Conservation (phyloP, 2,113 vertebrate species). For the Mastomys natalensis region DNA sequence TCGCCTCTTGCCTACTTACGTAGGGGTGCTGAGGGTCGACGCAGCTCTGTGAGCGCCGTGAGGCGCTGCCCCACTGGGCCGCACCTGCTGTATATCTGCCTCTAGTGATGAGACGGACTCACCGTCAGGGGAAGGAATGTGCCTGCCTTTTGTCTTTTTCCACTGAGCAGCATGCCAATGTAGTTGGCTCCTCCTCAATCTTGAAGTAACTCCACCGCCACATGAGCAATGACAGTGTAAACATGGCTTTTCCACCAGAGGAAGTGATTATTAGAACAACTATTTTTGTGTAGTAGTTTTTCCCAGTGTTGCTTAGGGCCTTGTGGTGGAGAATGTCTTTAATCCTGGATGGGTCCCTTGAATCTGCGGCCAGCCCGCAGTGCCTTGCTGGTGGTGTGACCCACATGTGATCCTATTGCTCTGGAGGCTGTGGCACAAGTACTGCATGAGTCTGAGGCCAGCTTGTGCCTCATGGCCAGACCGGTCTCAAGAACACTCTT, state of each 20-base stretch:
- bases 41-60: not conserved
- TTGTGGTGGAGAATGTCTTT: not conserved
- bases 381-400: not conserved
- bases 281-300: not conserved
- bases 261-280: not conserved
- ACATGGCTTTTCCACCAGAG: not conserved
- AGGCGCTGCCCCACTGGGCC: not conserved
- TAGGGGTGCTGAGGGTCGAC: too few species aligned
- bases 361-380: not conserved
- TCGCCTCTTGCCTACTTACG: not conserved
- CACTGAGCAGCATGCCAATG: not conserved
- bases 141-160: not conserved
- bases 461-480: not conserved
- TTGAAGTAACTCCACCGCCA: not conserved
- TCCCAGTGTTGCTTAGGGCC: slow-evolving; percentile 4
- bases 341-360: not conserved
- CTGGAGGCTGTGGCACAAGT: not conserved
- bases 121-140: not conserved
- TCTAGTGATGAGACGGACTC: not conserved
- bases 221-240: not conserved
- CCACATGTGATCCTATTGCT: not conserved
- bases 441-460: not conserved
- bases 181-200: not conserved
- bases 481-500: not conserved
- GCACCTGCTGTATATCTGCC: not conserved